These are phyloP conservation scores for Ictalurus punctatus DNA, from an alignment of 2,113 vertebrate species.

Conservation along the genomic window DNA sequence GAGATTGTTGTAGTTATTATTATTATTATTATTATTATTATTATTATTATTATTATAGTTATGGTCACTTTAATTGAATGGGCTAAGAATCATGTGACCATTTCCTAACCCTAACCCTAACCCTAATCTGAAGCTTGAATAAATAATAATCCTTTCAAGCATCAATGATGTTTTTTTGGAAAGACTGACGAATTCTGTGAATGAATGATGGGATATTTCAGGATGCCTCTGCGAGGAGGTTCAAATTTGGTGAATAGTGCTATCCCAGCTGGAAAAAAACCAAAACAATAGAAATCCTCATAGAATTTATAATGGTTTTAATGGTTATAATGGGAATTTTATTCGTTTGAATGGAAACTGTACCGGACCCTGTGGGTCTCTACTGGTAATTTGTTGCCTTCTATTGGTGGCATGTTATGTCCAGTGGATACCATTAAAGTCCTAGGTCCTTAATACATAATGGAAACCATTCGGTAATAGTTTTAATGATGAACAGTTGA, in stretches of 20 bases:
- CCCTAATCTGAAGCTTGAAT: neutral
- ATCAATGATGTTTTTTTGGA: neutral
- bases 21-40: neutral
- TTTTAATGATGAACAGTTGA: too few relatives aligned
- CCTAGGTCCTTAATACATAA: too few relatives aligned
- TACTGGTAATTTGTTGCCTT: too few relatives aligned
- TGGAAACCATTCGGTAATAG: too few relatives aligned
- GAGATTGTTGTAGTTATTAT: neutral
- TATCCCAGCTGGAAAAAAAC: too few relatives aligned
- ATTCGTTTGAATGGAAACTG: too few relatives aligned
- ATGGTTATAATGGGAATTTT: too few relatives aligned
- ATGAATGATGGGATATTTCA: neutral
- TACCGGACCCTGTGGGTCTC: too few relatives aligned
- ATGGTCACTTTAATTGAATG: neutral
- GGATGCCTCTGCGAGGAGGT: neutral
- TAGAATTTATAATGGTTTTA: too few relatives aligned
- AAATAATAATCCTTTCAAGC: neutral
- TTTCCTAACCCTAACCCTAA: neutral
- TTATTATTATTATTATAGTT: neutral
- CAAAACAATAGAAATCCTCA: too few relatives aligned
- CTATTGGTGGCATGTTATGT: too few relatives aligned
- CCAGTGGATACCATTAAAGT: too few relatives aligned
- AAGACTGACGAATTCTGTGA: neutral
- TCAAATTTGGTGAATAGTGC: neutral
- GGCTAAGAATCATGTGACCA: neutral